These are phyloP conservation scores for Drosophila mayri DNA, from an alignment of 1,140 invertebrate species.

Conservation along the genomic window DNA sequence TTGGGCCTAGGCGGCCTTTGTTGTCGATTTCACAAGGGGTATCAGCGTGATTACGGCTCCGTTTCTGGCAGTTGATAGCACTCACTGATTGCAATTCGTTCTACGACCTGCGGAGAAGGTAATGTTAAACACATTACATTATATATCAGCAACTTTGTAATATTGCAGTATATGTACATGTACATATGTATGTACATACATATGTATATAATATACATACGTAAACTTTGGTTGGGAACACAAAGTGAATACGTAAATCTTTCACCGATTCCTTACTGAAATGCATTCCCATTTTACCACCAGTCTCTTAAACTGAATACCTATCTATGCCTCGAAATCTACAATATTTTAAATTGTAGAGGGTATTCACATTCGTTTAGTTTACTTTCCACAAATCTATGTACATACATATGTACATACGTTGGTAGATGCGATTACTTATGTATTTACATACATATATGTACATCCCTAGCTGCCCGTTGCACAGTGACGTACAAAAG, in stretches of 20 bases:
- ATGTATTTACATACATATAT: slow-evolving; percentile 30
- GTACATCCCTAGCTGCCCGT: slow-evolving; percentile 18
- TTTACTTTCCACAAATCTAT: slow-evolving; percentile 5
- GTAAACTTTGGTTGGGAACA: neutral
- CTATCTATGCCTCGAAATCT: neutral
- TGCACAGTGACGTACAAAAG: slow-evolving; percentile 19
- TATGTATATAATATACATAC: neutral
- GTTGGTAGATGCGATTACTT: slow-evolving; percentile 33
- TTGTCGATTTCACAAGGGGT: slow-evolving; percentile 36
- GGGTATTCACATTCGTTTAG: slow-evolving; percentile 27
- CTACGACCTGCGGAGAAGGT: slow-evolving; percentile 30
- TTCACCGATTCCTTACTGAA: neutral
- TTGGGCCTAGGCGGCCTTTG: slow-evolving; percentile 28
- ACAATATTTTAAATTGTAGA: slow-evolving; percentile 2
- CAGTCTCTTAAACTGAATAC: neutral
- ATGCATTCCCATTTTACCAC: neutral
- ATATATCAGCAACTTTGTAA: slow-evolving; percentile 30
- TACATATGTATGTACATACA: neutral
- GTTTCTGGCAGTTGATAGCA: slow-evolving; percentile 48
- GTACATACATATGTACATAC: slow-evolving; percentile 2
- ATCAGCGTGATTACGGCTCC: slow-evolving; percentile 35
- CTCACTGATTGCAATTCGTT: slow-evolving; percentile 38
- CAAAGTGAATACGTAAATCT: neutral
- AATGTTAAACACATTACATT: slow-evolving; percentile 6
- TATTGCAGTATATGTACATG: slow-evolving; percentile 15